These are phyloP conservation scores for Esox masquinongy DNA, from an alignment of 2,797 vertebrate species.

Conservation along the genomic window DNA sequence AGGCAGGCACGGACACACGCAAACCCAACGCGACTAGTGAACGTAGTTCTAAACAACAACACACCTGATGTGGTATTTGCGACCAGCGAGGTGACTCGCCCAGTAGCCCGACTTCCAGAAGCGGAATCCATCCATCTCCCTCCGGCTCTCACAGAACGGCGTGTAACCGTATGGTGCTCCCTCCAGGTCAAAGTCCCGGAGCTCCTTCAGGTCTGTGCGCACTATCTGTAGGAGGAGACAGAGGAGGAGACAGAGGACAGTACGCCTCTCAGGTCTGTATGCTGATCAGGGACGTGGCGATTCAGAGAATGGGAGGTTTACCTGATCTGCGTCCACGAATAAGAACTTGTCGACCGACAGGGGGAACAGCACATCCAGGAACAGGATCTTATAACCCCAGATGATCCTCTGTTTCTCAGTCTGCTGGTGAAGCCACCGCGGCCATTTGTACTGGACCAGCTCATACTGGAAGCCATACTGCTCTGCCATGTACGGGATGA, in stretches of 20 bases:
- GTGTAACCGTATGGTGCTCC: slow-evolving; percentile 97
- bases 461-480: slow-evolving; percentile 93
- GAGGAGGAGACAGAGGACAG: background rate
- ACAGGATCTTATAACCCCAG: slow-evolving; percentile 99
- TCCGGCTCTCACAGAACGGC: slow-evolving; percentile 94
- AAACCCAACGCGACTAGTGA: no score
- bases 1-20: background rate
- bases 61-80: slow-evolving; percentile 96
- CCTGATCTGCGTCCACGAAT: slow-evolving; percentile 98
- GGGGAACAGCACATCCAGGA: slow-evolving; percentile 96
- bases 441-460: slow-evolving; percentile 96
- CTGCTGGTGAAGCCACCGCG: slow-evolving; percentile 93
- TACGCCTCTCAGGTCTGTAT: slow-evolving; percentile 18
- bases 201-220: slow-evolving; percentile 92
- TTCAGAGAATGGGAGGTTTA: slow-evolving; percentile 36
- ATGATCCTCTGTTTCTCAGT: slow-evolving; percentile 97
- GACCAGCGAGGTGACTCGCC: slow-evolving; percentile 94
- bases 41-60: no score
- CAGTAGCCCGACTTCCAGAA: slow-evolving; percentile 99
- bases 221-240: slow-evolving; percentile 83
- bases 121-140: slow-evolving; percentile 97
- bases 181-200: slow-evolving; percentile 92
- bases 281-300: background rate
- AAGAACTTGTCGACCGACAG: slow-evolving; percentile 95
- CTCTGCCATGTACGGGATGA: slow-evolving; percentile 92